These are phyloP conservation scores for Tillus elongatus DNA, from an alignment of 2,888 invertebrate genomes.

Conservation along the genomic window DNA sequence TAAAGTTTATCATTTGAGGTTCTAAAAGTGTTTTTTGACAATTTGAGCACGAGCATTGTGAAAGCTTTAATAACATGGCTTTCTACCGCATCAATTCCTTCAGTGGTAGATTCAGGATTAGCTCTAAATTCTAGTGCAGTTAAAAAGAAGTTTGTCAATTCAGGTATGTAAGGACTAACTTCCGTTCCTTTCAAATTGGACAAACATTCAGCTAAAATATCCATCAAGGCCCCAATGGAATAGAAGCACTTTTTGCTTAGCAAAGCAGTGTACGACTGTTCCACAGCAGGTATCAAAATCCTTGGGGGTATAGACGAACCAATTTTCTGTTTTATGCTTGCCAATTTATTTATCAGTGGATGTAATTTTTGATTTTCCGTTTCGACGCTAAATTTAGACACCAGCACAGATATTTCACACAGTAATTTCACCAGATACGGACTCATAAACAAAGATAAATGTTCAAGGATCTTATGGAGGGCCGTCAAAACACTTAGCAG, in stretches of 20 bases:
- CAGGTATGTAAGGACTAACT: slow-evolving; percentile 50
- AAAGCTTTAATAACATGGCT: slow-evolving; percentile 65
- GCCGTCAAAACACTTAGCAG: slow-evolving; percentile 69
- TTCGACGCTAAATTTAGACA: slow-evolving; percentile 49
- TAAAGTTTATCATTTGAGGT: slow-evolving; percentile 81
- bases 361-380: slow-evolving; percentile 56
- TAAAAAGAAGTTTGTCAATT: slow-evolving; percentile 67
- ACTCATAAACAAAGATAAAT: slow-evolving; percentile 73
- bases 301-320: slow-evolving; percentile 60
- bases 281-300: slow-evolving; percentile 66
- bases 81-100: slow-evolving; percentile 56
- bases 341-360: slow-evolving; percentile 56
- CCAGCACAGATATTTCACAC: slow-evolving; percentile 52
- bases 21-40: slow-evolving; percentile 82
- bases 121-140: slow-evolving; percentile 61
- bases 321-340: slow-evolving; percentile 57
- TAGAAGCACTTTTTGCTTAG: slow-evolving; percentile 50
- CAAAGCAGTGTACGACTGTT: slow-evolving; percentile 54
- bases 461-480: slow-evolving; percentile 72
- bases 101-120: slow-evolving; percentile 35
- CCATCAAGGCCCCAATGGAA: slow-evolving; percentile 64
- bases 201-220: slow-evolving; percentile 62
- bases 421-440: slow-evolving; percentile 71
- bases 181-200: slow-evolving; percentile 59
- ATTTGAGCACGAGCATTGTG: slow-evolving; percentile 71